Evolutionary conservation across 2,797 vertebrate species (phyloP).

Genomic region (Apodemus agrarius): DNA sequence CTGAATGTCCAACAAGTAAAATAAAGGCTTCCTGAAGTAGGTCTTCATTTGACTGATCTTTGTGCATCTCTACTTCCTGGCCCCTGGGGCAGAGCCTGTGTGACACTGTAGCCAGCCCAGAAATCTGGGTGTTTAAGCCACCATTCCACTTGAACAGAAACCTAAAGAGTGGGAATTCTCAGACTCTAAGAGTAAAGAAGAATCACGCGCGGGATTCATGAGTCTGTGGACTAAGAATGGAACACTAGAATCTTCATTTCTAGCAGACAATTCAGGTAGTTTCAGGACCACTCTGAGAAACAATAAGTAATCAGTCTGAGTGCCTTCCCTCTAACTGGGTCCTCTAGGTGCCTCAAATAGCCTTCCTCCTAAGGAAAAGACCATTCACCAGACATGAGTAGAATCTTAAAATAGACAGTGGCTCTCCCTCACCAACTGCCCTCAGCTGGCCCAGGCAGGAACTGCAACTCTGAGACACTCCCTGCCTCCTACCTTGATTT

Average conservation of each 20-base stretch:
- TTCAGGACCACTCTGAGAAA: not conserved
- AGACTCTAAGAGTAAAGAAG: not conserved
- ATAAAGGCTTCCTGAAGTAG: not conserved
- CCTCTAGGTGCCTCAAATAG: not conserved
- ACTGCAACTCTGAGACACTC: not conserved
- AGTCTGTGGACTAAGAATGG: not conserved
- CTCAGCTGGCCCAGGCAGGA: constrained; percentile 41
- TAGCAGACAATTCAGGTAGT: not conserved
- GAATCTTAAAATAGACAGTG: not conserved
- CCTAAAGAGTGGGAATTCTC: not conserved
- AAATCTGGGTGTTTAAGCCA: not conserved
- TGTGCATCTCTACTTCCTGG: not conserved
- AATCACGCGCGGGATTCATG: not conserved
- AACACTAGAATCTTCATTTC: not conserved
- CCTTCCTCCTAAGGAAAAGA: constrained; percentile 5
- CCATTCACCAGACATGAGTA: not conserved
- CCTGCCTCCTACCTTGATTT: not conserved
- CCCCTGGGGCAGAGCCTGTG: not conserved
- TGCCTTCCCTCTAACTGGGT: not conserved
- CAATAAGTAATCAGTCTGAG: not conserved
- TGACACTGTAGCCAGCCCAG: not conserved
- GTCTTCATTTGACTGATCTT: not conserved
- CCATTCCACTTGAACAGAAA: not conserved
- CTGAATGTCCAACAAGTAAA: not conserved
- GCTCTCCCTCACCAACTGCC: constrained; percentile 34